Evolutionary conservation across 2,797 vertebrate genomes (phyloP).

Genomic region (Chaunax sp.): DNA sequence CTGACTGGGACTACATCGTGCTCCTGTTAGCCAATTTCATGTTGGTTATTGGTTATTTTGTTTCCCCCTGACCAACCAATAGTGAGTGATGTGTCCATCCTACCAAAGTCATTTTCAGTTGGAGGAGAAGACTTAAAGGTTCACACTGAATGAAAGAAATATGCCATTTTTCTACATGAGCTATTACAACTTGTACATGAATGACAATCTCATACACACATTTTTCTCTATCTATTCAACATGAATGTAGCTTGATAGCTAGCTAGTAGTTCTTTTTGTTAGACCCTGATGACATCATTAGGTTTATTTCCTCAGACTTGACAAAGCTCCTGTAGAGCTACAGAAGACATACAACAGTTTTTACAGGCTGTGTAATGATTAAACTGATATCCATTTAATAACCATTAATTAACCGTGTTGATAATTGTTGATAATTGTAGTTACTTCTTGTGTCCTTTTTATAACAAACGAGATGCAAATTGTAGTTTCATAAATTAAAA

Average conservation of each 20-base stretch:
- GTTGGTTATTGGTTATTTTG: too few species aligned
- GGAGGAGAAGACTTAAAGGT: too few species aligned
- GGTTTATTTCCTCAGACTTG: background rate
- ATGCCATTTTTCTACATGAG: background rate
- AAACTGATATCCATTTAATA: background rate
- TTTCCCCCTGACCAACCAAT: too few species aligned
- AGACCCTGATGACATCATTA: background rate
- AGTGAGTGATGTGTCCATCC: too few species aligned
- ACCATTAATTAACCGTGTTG: too few species aligned
- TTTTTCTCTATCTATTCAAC: too few species aligned
- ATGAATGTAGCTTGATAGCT: too few species aligned
- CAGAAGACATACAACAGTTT: background rate
- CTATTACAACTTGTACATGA: too few species aligned
- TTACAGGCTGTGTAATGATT: background rate
- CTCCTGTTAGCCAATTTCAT: too few species aligned
- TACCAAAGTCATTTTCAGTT: too few species aligned
- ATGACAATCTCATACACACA: too few species aligned
- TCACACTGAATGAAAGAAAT: background rate
- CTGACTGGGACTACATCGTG: too few species aligned
- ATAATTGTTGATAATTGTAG: background rate
- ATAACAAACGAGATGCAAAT: background rate
- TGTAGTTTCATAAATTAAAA: background rate
- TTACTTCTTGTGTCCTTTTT: background rate
- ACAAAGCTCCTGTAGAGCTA: background rate
- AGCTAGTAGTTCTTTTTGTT: background rate